Evolutionary conservation across 2,113 vertebrate species (phyloP), one percentile per base, ranked within the genome.

Genomic region (Limnothrissa miodon): DNA sequence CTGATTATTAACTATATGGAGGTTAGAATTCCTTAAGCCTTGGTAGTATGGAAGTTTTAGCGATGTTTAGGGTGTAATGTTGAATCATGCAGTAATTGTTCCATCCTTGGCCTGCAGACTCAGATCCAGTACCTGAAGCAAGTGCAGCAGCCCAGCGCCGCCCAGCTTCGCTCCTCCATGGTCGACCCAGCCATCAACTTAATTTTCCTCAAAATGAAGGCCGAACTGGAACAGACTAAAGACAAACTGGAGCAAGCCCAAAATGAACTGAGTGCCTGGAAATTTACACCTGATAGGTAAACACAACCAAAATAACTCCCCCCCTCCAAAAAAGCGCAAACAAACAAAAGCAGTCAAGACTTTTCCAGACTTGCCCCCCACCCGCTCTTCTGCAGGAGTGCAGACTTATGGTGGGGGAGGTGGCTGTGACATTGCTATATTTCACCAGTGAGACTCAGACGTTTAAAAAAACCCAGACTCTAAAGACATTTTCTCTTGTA

Each of bases 191-290:
- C 97, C 92, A 98, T 99, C 97, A 99, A 99, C 96, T 98, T 99
- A 95, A 98, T 99, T 98, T 99, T 99, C 97, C 96, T 98, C 95
- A 99, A 99, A 99, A 99, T 99, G 98, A 99, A 99, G 98, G 95
- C 95, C 89, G 98, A 99, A 98, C 96, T 99, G 96, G 97, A 99
- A 98, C 98, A 98, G 98, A 99, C 98, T 97, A 99, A 98, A 98
- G 98, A 99, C 97, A 99, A 99, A 99, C 97, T 99, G 98, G 97
- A 99, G 97, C 98, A 99, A 98, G 98, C 97, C 95, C 97, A 99
- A 98, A 99, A 99, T 99, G 98, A 99, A 99, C 97, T 99, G 97
- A 99, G 98, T 99, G 97, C 97, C 98, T 99, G 97, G 98, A 99
- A 99, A 96, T 99, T 99, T 99, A 99, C 97, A 97, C 97, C 98